Base-by-base conservation (phyloP, 2,888 invertebrate genomes). In the Dysmachus trigonus region DNA sequence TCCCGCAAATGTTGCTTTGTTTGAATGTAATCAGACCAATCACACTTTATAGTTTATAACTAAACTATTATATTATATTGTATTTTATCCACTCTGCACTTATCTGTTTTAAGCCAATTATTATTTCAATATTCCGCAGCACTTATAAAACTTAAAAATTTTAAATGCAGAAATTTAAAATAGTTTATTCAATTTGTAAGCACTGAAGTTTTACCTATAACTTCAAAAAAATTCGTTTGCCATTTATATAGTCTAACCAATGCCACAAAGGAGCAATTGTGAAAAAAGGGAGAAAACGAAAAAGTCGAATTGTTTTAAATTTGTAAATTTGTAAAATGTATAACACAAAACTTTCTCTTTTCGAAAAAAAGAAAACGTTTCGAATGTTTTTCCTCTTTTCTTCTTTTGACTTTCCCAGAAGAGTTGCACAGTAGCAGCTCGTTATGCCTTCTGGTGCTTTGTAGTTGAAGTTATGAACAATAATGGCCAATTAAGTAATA, bases 401-500 rank as follows among this genome's bases (percentile, higher is more conserved):
- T 22, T 8, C 62, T 62, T 41, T 62, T 62, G 62, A 62, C 27
- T 62, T 62, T 10, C 62, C 10, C 62, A 62, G 62, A 27, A 62
- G 62, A 10, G 47, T n/a, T 62, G 22, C 53, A 53, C 18, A 53
- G 53, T 53, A 53, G 53, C 62, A 62, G 62, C 47, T 76, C 76
- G 33, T 38, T 76, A 8, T 76, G 38, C 35, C 38, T 15, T 6
- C 62, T 62, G 62, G 41, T 47, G 41, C 77, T 27, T 77, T 77
- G 47, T 77, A 77, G 47, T 38, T 77, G 38, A 8, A 77, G 41
- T 47, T 77, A 47, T 41, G 77, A 18, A 77, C 77, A 77, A 47
- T 77, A 77, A 77, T 30, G 30, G 77, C 41, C 77, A 77, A 77
- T 77, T 77, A 41, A 77, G 47, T 47, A 77, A 77, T 47, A 77